Conservation (phyloP, 2,113 vertebrate genomes). For the Eretmochelys imbricata region DNA sequence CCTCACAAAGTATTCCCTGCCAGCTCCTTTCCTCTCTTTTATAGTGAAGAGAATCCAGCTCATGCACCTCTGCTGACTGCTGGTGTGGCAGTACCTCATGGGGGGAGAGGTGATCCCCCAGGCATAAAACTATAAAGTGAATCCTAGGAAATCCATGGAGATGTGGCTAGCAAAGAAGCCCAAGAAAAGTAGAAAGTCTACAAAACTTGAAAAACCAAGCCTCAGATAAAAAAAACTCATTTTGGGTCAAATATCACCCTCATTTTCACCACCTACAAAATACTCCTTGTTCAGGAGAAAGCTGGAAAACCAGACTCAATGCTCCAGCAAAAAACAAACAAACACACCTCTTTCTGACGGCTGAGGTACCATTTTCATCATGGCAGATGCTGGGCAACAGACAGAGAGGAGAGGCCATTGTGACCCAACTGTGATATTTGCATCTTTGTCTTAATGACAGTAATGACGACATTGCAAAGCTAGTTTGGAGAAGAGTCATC, state of each 20-base stretch:
- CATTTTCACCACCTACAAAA: not conserved
- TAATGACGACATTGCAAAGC: fast-evolving
- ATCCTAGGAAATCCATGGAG: not conserved
- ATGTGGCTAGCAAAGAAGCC: fast-evolving
- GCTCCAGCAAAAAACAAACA: not conserved
- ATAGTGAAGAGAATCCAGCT: not conserved
- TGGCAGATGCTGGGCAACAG: not conserved
- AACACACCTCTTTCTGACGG: not conserved
- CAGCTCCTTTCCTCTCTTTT: not conserved
- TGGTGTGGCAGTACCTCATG: not conserved
- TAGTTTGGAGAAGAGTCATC: not conserved
- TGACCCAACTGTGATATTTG: not conserved
- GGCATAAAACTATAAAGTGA: fast-evolving
- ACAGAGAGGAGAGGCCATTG: not conserved
- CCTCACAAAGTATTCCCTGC: not conserved
- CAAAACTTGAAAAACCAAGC: not conserved
- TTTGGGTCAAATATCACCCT: not conserved
- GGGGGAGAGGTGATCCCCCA: not conserved
- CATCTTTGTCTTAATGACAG: not conserved
- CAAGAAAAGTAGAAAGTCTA: not conserved
- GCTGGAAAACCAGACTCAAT: not conserved
- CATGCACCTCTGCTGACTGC: not conserved
- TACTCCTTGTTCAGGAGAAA: not conserved
- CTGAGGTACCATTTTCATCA: not conserved
- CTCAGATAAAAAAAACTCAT: not conserved